Evolutionary conservation across 2,113 vertebrate genomes (phyloP).

Genomic region (Crypturellus undulatus): DNA sequence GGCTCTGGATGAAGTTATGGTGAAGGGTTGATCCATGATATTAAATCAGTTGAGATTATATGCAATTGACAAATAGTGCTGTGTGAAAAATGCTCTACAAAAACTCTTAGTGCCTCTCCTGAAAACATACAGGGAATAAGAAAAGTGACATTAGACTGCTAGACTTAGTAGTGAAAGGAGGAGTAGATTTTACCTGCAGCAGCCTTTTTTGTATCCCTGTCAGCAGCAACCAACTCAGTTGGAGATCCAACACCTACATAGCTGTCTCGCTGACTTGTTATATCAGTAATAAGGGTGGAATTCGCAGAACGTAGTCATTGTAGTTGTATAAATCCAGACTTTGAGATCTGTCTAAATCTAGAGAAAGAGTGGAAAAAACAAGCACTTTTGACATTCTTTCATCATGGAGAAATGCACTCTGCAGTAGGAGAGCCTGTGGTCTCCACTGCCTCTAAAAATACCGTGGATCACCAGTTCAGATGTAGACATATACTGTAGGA

Average conservation of each 20-base stretch:
- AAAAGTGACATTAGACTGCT: background rate
- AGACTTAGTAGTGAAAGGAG: background rate
- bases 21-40: background rate
- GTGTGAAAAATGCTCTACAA: background rate
- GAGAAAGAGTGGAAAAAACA: background rate
- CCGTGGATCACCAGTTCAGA: background rate
- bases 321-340: background rate
- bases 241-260: background rate
- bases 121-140: background rate
- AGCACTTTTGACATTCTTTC: background rate
- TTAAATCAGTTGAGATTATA: background rate
- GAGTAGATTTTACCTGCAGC: background rate
- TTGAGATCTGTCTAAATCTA: background rate
- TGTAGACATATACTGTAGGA: background rate
- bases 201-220: background rate
- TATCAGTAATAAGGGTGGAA: background rate
- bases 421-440: accelerated
- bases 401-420: background rate
- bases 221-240: background rate
- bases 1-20: background rate
- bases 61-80: background rate
- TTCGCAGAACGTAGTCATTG: background rate
- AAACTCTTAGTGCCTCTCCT: background rate
- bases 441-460: background rate
- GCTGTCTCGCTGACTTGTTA: background rate